These are phyloP conservation scores for Leptogaster cylindrica DNA, from an alignment of 2,888 invertebrate species.

Conservation along the genomic window DNA sequence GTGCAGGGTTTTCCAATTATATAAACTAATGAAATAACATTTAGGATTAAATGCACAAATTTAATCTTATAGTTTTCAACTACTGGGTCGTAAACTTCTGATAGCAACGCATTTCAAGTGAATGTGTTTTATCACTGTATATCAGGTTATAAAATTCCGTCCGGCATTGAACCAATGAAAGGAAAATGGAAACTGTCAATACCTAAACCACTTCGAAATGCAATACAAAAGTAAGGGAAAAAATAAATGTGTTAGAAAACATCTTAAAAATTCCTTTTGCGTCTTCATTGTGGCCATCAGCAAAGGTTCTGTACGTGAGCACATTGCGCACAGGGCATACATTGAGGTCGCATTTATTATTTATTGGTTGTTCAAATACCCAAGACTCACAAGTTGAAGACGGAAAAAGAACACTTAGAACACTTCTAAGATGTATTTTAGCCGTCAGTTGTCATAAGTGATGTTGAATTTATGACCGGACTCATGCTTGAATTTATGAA, in stretches of 20 bases:
- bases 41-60: not conserved
- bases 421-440: constrained; percentile 11
- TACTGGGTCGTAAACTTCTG: constrained; percentile 11
- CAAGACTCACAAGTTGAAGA: not conserved
- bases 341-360: constrained; percentile 18
- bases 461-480: constrained; percentile 18
- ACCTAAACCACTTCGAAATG: constrained; percentile 7
- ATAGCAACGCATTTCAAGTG: not conserved
- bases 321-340: not conserved
- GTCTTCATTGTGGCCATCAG: constrained; percentile 21
- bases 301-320: not conserved
- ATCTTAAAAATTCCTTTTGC: constrained; percentile 13
- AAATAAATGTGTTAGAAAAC: constrained; percentile 9
- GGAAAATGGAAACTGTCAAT: constrained; percentile 11
- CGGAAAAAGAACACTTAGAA: constrained; percentile 9
- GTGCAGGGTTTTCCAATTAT: too few relatives aligned
- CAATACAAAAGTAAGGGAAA: constrained; percentile 1
- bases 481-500: constrained; percentile 34
- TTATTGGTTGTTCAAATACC: constrained; percentile 31
- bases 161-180: not conserved
- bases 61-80: not conserved
- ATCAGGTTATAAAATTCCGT: not conserved
- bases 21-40: not conserved
- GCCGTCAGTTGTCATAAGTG: constrained; percentile 32
- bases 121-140: constrained; percentile 12